Evolutionary conservation across 2,888 invertebrate genomes (phyloP), one percentile per base, ranked within the genome.

Genomic region (Brenthis hecate): DNA sequence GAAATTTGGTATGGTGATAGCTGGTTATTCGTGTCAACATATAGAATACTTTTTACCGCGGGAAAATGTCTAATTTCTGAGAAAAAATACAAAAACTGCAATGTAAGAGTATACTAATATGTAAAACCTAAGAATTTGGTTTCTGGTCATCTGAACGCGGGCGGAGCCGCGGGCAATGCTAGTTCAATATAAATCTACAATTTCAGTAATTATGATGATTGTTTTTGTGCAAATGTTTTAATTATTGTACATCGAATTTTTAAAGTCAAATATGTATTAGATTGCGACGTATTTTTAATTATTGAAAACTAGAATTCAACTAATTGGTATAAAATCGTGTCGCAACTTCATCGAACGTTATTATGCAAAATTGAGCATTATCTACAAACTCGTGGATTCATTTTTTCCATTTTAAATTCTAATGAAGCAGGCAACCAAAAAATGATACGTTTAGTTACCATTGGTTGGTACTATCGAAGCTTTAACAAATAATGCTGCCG

Each of bases 311-410:
- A 36, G 62, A 54, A 62, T 62, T 54, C 2, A 62, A 54, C 54
- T 62, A 62, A 51, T 62, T 36, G 62, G 62, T 19, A 62, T 62
- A 32, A 60, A 60, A 60, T 48, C 60, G 23, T 55, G 56, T 61
- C 66, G 60, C 32, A 32, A 56, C 19, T 36, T 56, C 50, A 23
- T 16, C 55, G 36, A 50, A 32, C 23, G 58, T 43, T 58, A 43
- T 56, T 61, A 66, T 66, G 61, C 61, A 66, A 66, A 66, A 61
- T 56, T 55, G 48, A 61, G 50, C 16, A 61, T 66, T 66, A 66
- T 56, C 66, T 61, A 55, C 28, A n/a, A 55, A 56, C 43, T 64
- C n/a, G 28, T n/a, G 64, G 36, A 64, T 64, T 32, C 55, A 64
- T 56, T 64, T 56, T 64, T 36, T 54, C 62, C 13, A 48, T 64